Base-by-base conservation (phyloP, 2,797 vertebrate species). In the Paratrypauchen microcephalus region DNA sequence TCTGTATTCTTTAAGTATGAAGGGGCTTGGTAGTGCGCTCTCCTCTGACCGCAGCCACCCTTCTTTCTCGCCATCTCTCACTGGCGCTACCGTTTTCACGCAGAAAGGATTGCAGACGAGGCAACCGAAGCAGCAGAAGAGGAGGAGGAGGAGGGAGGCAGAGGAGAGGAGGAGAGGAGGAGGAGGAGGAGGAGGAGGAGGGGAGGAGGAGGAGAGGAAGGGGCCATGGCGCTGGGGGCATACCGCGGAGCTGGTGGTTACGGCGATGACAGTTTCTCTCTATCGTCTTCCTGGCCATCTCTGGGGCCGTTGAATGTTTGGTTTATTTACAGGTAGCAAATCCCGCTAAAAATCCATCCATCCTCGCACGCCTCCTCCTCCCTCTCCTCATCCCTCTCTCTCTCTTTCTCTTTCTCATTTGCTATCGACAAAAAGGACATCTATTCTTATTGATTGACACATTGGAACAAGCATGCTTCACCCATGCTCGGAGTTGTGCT, bases 251-350 rank as follows among this genome's bases (percentile, higher is more conserved):
- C 39, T 64, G 62, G 41, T 87, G 86, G 86, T 86, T 91, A 92
- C 88, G 84, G 86, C 87, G 92, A 92, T 89, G 92, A 94, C 88
- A 90, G 92, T 90, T 86, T 92, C 90, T 92, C 92, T 87, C 95
- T 96, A 89, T 97, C 96, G 87, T 95, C 96, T 90, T 96, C 95
- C 91, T 97, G 96, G 96, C 96, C 95, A 66, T 95, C 94, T 84
- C 92, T 97, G 85, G 95, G 95, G 90, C 96, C 96, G 84, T 90
- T 94, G 92, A 94, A 95, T 89, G 91, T 97, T 91, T 96, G 96
- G 96, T 97, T 96, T 93, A 96, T 97, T 91, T 97, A 97, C 95
- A 97, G 96, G 96, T 97, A 96, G 92, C 77, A 57, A 57, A 57
- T 55, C 52, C 52, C 21, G 54, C 21, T 5, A 57, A 26, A 26